These are phyloP conservation scores for Toxotes lorentzi DNA, from an alignment of 2,797 vertebrate species.

Conservation along the genomic window DNA sequence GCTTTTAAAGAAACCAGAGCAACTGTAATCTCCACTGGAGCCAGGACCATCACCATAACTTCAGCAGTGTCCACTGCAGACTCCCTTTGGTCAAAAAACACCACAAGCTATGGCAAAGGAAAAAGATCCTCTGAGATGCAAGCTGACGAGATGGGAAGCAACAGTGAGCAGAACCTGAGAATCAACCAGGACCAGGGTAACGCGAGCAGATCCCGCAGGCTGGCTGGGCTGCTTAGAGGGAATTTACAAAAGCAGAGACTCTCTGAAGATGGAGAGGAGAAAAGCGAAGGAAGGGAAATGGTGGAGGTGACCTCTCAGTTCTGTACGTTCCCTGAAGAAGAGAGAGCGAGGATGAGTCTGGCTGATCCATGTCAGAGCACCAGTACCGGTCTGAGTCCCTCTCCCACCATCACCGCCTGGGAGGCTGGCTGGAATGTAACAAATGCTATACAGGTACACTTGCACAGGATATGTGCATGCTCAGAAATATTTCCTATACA, in stretches of 20 bases:
- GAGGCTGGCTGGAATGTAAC: conserved; percentile 87
- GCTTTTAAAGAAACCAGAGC: conserved; percentile 57
- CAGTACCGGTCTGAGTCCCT: conserved; percentile 4
- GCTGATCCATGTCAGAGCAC: conserved; percentile 25
- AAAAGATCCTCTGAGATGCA: conserved; percentile 8
- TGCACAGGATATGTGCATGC: not conserved
- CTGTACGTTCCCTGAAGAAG: conserved; percentile 16
- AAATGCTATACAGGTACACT: conserved; percentile 80
- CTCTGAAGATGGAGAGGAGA: conserved; percentile 19
- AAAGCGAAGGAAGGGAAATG: not conserved
- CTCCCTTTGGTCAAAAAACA: conserved; percentile 6
- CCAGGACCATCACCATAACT: conserved; percentile 46
- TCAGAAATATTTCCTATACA: not conserved
- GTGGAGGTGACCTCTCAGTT: not conserved
- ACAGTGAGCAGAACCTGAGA: conserved; percentile 5
- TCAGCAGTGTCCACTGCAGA: conserved; percentile 41
- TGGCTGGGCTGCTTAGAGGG: not conserved
- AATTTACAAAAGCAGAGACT: not conserved
- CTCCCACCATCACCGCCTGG: conserved; percentile 81
- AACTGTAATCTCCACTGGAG: conserved; percentile 38
- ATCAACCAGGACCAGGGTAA: conserved; percentile 17
- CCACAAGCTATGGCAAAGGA: conserved; percentile 1
- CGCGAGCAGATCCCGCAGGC: conserved; percentile 4
- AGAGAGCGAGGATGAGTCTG: conserved; percentile 19
- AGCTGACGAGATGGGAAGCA: not conserved